These are phyloP conservation scores for Drusus annulatus DNA, from an alignment of 1,140 invertebrate genomes.

Conservation along the genomic window DNA sequence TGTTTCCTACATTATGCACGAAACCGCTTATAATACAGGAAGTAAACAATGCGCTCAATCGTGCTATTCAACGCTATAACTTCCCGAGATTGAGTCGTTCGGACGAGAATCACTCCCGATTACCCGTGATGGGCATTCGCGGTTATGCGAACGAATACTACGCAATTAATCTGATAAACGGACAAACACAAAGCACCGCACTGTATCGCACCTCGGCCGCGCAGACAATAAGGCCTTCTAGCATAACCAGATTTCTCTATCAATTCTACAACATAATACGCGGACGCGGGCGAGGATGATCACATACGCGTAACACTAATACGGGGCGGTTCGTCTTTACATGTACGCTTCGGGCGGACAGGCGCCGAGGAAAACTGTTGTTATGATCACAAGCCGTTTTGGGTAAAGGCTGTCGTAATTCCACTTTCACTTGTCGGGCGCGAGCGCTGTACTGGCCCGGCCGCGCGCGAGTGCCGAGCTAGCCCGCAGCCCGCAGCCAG, in stretches of 20 bases:
- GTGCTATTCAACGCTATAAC: too few relatives aligned
- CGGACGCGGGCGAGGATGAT: conserved; percentile 38
- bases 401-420: conserved; percentile 12
- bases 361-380: conserved; percentile 2
- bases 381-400: conserved; percentile 23
- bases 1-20: not conserved
- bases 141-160: not conserved
- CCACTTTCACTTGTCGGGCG: conserved; percentile 42
- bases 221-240: conserved; percentile 34
- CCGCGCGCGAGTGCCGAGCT: conserved; percentile 13
- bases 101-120: too few relatives aligned
- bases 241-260: conserved; percentile 41
- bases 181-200: conserved; percentile 24
- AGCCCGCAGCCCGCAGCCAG: not conserved
- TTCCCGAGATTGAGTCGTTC: too few relatives aligned
- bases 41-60: too few relatives aligned
- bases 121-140: not conserved
- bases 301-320: conserved; percentile 39
- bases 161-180: not conserved
- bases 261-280: conserved; percentile 22
- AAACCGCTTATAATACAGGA: too few relatives aligned
- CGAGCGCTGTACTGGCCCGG: conserved; percentile 20
- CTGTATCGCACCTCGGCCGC: conserved; percentile 16
- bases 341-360: conserved; percentile 10
- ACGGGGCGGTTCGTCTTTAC: conserved; percentile 29